Percentiles rank a stretch among this genome's conserved stretches.
Evolutionary conservation across 1,140 invertebrate species (phyloP).

Genomic region (Stegodyphus dumicola): DNA sequence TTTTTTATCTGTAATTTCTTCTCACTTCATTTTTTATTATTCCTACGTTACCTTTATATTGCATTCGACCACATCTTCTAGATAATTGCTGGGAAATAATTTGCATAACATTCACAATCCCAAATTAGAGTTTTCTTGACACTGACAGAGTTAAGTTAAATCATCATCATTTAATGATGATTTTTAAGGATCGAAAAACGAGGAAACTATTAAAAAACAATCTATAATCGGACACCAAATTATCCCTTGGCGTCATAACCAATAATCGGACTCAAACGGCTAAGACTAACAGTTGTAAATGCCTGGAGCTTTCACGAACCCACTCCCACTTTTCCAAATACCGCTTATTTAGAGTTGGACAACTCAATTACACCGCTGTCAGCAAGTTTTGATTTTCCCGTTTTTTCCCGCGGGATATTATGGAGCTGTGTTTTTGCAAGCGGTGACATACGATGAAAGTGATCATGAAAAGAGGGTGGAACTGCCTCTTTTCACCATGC

Average conservation of each 20-base stretch:
- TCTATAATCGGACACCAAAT: slow-evolving; percentile 28
- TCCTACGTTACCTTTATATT: no score
- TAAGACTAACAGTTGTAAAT: slow-evolving; percentile 8
- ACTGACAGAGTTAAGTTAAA: slow-evolving; percentile 23
- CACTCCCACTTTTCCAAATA: not conserved
- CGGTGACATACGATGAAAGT: slow-evolving; percentile 47
- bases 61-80: no score
- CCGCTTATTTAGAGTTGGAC: slow-evolving; percentile 22
- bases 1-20: no score
- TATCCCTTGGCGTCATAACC: slow-evolving; percentile 13
- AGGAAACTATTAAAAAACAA: slow-evolving; percentile 38
- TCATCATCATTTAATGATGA: slow-evolving; percentile 24
- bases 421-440: not conserved
- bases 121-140: slow-evolving; percentile 18
- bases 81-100: not conserved
- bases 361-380: slow-evolving; percentile 40
- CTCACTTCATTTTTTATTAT: no score
- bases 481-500: not conserved
- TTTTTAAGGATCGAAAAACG: not conserved
- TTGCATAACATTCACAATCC: slow-evolving; percentile 5
- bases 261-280: slow-evolving; percentile 21
- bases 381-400: slow-evolving; percentile 6
- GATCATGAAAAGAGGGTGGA: slow-evolving; percentile 31
- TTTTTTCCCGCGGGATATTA: not conserved
- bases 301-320: slow-evolving; percentile 13